Conservation (phyloP, 2,113 vertebrate species). For the Erpornis zantholeuca region DNA sequence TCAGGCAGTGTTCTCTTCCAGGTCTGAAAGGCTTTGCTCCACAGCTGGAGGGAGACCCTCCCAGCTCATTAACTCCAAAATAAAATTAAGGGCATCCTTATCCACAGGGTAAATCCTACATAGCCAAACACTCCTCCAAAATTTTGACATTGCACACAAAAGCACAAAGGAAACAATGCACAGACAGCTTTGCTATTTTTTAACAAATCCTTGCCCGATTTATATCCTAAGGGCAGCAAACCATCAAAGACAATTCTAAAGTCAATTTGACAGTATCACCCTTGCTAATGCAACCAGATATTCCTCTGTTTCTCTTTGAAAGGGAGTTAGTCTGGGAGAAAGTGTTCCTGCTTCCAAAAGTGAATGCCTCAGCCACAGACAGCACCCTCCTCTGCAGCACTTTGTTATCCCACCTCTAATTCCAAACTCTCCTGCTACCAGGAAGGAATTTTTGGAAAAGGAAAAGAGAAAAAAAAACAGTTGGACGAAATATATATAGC, state of each 20-base stretch:
- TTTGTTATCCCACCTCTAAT: neutral
- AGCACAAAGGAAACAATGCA: neutral
- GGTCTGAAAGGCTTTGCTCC: neutral
- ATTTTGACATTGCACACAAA: neutral
- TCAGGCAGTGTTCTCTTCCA: rapidly evolving
- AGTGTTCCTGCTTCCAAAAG: neutral
- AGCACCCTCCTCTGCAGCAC: neutral
- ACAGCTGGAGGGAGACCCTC: neutral
- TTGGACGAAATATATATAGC: neutral
- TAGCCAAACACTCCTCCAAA: neutral
- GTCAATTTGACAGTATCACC: neutral
- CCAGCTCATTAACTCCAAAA: neutral
- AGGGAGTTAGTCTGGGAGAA: neutral
- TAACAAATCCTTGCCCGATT: neutral
- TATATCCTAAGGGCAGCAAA: neutral
- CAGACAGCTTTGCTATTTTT: neutral
- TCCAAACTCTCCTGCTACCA: neutral
- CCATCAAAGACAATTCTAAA: neutral
- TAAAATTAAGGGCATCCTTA: neutral
- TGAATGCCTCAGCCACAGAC: neutral
- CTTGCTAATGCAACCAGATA: neutral
- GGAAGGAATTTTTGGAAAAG: neutral
- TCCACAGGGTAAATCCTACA: neutral
- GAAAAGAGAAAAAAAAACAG: neutral
- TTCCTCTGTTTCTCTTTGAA: neutral